Percentiles rank a stretch among this genome's conserved stretches.
Evolutionary conservation across 2,888 invertebrate genomes (phyloP).

Genomic region (Sabatieria punctata): DNA sequence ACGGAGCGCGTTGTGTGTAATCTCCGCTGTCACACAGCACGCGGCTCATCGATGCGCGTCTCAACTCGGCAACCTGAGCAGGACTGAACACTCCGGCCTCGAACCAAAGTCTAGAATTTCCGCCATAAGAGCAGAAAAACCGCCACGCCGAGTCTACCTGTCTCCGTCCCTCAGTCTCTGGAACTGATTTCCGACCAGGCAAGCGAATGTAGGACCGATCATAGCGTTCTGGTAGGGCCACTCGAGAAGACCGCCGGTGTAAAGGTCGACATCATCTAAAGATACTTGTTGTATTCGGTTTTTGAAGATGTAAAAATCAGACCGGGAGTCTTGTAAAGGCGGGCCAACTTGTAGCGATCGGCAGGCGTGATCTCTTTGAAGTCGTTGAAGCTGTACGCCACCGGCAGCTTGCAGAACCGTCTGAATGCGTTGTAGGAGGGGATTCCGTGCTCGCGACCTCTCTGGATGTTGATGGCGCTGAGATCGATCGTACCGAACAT

Average conservation of each 20-base stretch:
- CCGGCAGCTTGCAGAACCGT: conserved; percentile 61
- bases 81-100: conserved; percentile 32
- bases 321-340: too few species aligned
- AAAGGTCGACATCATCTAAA: conserved; percentile 39
- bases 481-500: conserved; percentile 55
- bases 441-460: conserved; percentile 79
- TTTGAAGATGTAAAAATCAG: too few species aligned
- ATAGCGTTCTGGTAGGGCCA: conserved; percentile 35
- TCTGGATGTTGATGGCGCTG: conserved; percentile 85
- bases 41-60: conserved; percentile 65
- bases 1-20: too few species aligned
- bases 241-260: conserved; percentile 38
- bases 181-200: conserved; percentile 39
- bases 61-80: conserved; percentile 57
- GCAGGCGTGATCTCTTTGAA: too few species aligned
- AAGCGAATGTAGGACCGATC: conserved; percentile 38
- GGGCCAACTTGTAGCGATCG: too few species aligned
- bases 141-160: too few species aligned
- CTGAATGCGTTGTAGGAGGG: conserved; percentile 68
- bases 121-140: too few species aligned
- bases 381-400: conserved; percentile 50
- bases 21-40: conserved; percentile 78
- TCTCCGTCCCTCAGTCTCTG: conserved; percentile 37
- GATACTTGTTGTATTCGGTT: too few species aligned
- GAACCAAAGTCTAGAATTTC: conserved; percentile 38